Evolutionary conservation across 2,888 invertebrate species (phyloP).

Genomic region (Nephrotoma guestfalica): DNA sequence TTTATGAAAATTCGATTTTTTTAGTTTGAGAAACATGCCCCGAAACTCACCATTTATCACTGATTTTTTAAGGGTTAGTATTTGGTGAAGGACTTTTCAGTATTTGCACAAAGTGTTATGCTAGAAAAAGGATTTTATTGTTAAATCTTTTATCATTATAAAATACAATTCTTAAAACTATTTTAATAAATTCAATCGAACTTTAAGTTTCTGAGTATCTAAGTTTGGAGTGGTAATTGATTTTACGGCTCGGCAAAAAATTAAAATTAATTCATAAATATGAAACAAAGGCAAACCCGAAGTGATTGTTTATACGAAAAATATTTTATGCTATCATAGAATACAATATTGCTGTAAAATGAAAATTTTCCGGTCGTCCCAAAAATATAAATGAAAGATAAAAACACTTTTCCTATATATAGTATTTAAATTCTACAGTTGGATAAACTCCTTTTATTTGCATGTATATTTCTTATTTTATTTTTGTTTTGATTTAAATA

Average conservation of each 20-base stretch:
- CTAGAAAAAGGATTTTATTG: too few species aligned
- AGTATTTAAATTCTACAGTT: background rate
- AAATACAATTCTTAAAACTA: too few species aligned
- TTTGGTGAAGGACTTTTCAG: too few species aligned
- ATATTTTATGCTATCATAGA: background rate
- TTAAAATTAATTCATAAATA: background rate
- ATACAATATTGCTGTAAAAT: background rate
- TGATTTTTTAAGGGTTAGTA: too few species aligned
- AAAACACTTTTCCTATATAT: background rate
- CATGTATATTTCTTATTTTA: background rate
- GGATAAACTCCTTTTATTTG: background rate
- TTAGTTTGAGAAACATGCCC: too few species aligned
- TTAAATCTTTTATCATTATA: too few species aligned
- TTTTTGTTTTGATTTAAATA: background rate
- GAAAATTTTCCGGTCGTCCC: background rate
- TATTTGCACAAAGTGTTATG: too few species aligned
- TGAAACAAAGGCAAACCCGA: background rate
- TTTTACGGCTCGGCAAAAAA: background rate
- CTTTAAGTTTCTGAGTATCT: too few species aligned
- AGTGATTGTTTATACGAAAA: background rate
- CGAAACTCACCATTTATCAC: too few species aligned
- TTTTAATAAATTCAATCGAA: too few species aligned
- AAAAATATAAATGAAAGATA: background rate
- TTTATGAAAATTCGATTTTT: background rate
- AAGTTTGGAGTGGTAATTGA: background rate